Conservation (phyloP, 2,113 vertebrate species). For the Muntiacus reevesi region DNA sequence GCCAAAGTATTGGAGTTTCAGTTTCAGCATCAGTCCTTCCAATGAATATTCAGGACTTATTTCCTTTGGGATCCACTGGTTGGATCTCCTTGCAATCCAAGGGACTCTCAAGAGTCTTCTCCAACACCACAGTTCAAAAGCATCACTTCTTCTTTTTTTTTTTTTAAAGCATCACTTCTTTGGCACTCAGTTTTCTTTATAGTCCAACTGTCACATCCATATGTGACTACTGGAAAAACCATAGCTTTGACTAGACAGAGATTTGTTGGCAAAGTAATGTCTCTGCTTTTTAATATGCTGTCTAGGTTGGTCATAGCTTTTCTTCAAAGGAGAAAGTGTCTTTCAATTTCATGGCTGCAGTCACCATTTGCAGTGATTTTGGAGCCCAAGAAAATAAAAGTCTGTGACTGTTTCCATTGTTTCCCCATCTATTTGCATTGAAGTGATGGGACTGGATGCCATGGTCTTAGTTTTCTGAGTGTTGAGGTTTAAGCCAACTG, state of each 20-base stretch:
- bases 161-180: not conserved
- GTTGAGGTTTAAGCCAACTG: not conserved
- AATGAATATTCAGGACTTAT: not conserved
- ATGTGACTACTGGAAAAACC: not conserved
- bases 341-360: not conserved
- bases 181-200: not conserved
- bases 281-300: not conserved
- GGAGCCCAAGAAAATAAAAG: not conserved
- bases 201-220: not conserved
- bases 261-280: not conserved
- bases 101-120: not conserved
- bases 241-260: not conserved
- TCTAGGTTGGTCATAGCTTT: not conserved
- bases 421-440: not conserved
- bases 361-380: not conserved
- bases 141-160: not conserved
- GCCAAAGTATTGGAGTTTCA: not conserved
- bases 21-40: not conserved
- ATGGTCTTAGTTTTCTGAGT: not conserved
- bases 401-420: not conserved
- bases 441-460: not conserved
- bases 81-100: not conserved
- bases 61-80: not conserved
- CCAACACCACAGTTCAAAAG: not conserved
- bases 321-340: not conserved